Base-by-base conservation (phyloP, 1,140 invertebrate species). In the Plectus sambesii region DNA sequence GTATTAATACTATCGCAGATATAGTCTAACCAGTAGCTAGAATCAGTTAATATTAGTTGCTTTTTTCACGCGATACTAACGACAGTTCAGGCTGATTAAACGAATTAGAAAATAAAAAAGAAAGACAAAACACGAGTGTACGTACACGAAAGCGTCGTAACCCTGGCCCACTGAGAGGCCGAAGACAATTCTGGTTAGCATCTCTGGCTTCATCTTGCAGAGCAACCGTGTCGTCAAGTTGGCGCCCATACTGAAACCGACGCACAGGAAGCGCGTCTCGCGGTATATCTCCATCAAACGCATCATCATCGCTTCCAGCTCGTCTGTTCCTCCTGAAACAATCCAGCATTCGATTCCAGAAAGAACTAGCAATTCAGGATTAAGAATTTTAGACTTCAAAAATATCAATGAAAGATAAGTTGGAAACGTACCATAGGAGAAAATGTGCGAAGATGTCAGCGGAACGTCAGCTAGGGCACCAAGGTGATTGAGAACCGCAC, bases 401-500 rank as follows among this genome's bases (percentile, higher is more conserved):
- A n/a, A n/a, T n/a, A n/a, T n/a, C n/a, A n/a, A n/a, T n/a, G n/a
- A n/a, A n/a, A n/a, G n/a, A n/a, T n/a, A n/a, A n/a, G n/a, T n/a
- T n/a, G n/a, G n/a, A n/a, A 25, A 58, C 50, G 71, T 75, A 87
- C 87, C 87, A 72, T 90, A 92, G 36, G 82, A 82, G 68, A 90
- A 92, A 59, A 90, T 84, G 55, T 86, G 75, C 24, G 80, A 78
- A n/a, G 82, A 78, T 15, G 86, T 90, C 4, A 92, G 79, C 42
- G 80, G 80, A 8, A 89, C 82, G 69, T 80, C 82, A 45, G 78
- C 77, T 5, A 90, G 70, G 3, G 83, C 85, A n/a, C 87, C 87
- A 45, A 92, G 80, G 69, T 93, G 87, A 73, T 93, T 93, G 41
- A 90, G 77, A n/a, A 90, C 86, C 1, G 84, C 83, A 70, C 85